Evolutionary conservation across 1,140 invertebrate species (phyloP), one percentile per base, ranked within the genome.

Genomic region (Apis laboriosa): DNA sequence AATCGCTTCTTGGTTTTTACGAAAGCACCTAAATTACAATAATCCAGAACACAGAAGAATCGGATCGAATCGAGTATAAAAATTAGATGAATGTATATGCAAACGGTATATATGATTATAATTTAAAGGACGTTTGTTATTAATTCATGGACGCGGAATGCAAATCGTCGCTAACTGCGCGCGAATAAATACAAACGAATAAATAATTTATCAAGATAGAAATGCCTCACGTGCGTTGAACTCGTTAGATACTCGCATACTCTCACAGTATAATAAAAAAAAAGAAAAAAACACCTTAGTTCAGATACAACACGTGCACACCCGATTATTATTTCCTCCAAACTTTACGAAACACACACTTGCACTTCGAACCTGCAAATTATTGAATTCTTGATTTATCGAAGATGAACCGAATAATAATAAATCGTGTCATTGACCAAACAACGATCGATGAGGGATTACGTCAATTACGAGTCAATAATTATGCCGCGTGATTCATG

Each of bases 391-490:
- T 24, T 55, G 80, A 82, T 76, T 68, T 82, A 63, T 63, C 8
- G 49, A 2, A 7, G 0, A 0, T 19, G 43, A 58, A 2, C 28
- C 28, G 28, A 34, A 34, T 34, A 34, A 34, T 34, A 51, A 24
- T 34, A 43, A 43, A 13, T n/a, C 43, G 17, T 67, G 73, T 53
- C 80, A 19, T 49, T 68, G 63, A 1, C 19, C 49, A 67, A n/a
- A 12, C 21, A 43, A 2, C 8, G 9, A n/a, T n/a, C 34, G 43
- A 43, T 15, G 24, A 3, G 0, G 24, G 24, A 64, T 82, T 77
- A 77, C 74, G 56, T 82, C 80, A 43, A 82, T 82, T 82, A 77
- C 64, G 80, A 70, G 77, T 70, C 24, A 24, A 77, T 68, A 68
- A 82, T 70, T 82, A 82, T 58, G 49, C 28, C 17, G 63, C 74